Conservation (phyloP, 2,888 invertebrate species). For the Lepidochrysops patricia region DNA sequence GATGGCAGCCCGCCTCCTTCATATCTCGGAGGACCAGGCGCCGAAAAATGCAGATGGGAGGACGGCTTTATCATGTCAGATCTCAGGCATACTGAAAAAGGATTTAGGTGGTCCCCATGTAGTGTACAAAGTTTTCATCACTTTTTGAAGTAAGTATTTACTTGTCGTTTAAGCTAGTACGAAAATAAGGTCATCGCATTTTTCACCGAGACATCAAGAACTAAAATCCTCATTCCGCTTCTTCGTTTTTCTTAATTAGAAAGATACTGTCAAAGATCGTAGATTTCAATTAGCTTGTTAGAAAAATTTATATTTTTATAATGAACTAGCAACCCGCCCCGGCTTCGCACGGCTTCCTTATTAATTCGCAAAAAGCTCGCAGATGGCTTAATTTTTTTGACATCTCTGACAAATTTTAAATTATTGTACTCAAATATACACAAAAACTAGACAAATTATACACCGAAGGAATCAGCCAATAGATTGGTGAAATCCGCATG, state of each 20-base stretch:
- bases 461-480: too few species aligned
- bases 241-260: neutral
- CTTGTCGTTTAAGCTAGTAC: neutral
- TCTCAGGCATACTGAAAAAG: conserved; percentile 93
- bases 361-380: too few species aligned
- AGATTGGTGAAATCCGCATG: too few species aligned
- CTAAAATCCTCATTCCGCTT: neutral
- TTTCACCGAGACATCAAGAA: neutral
- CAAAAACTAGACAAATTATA: too few species aligned
- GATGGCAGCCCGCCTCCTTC: conserved; percentile 96
- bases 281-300: too few species aligned
- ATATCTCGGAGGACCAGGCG: conserved; percentile 94
- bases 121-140: conserved; percentile 95
- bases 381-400: too few species aligned
- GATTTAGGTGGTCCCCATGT: conserved; percentile 95
- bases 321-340: too few species aligned
- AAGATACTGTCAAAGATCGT: too few species aligned
- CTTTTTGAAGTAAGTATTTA: conserved; percentile 86
- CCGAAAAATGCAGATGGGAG: conserved; percentile 95
- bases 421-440: too few species aligned
- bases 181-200: neutral
- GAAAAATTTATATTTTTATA: too few species aligned
- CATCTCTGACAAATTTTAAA: too few species aligned
- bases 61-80: conserved; percentile 98
- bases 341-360: too few species aligned